Base-by-base conservation (phyloP, 2,113 vertebrate species). In the Sinocyclocheilus grahami region DNA sequence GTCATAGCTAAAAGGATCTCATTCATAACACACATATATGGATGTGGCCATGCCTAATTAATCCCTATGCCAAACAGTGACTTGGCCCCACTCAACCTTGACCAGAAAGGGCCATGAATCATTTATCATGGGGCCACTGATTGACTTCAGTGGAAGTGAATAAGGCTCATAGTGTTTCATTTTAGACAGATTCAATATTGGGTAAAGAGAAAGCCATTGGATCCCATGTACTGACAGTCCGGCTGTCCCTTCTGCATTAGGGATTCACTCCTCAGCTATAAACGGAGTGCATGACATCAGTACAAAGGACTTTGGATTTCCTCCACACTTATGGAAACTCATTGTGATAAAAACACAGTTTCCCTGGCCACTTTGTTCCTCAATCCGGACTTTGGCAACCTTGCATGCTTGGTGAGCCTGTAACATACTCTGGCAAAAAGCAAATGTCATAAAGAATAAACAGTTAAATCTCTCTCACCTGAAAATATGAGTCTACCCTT, bases 1-100 rank as follows among this genome's bases (percentile, higher is more conserved):
- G 67, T 79, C 83, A 63, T 27, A 46, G 72, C 83, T 85, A 87
- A 89, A 89, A 75, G 74, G 83, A 62, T 75, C 80, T 87, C 88
- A 84, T 80, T 86, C 67, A 80, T 84, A 82, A 88, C 83, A 72
- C 67, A 85, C 77, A 82, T 78, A 60, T 60, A 87, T 87, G 46
- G 48, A 88, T 22, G 39, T 37, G 27, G 63, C 27, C 78, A 83
- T 80, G 81, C 30, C 80, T 86, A 85, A 90, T 90, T 88, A 85
- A 86, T 33, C 76, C 71, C 55, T 82, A 72, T 27, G 75, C 85
- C 72, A 84, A 84, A 84, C 63, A 83, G 5, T 24, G 75, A 58
- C 76, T 62, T 55, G 33, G 51, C 13, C 42, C 77, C 72, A 27
- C 37, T 69, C 48, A 20, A 80, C 74, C 62, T 71, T 82, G 24